Percentiles rank a stretch among this genome's conserved stretches.
Conservation (phyloP, 30 jellyfish, hydroid and myxozoan species). For the Hydractinia symbiolongicarpus region DNA sequence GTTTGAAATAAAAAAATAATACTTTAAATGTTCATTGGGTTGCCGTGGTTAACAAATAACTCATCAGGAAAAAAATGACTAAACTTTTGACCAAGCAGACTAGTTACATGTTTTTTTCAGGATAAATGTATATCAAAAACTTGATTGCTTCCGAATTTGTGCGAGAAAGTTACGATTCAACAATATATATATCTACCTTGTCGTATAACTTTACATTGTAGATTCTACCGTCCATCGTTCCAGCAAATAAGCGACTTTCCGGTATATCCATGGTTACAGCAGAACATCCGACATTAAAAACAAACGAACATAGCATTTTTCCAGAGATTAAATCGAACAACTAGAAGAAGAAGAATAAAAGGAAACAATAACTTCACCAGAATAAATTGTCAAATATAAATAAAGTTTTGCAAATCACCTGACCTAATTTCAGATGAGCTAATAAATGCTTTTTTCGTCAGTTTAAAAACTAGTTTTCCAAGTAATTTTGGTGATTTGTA, state of each 20-base stretch:
- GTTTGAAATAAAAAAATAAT: too few species aligned
- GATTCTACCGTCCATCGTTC: slow-evolving; percentile 65
- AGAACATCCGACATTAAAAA: slow-evolving; percentile 67
- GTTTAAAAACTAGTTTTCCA: background rate
- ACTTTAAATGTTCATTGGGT: too few species aligned
- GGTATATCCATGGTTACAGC: slow-evolving; percentile 77
- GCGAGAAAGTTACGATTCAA: too few species aligned
- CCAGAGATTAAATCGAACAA: slow-evolving; percentile 83
- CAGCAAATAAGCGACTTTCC: slow-evolving; percentile 62
- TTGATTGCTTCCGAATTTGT: too few species aligned
- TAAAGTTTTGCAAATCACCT: background rate
- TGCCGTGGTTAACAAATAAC: too few species aligned
- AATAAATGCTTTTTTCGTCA: background rate
- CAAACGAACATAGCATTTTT: slow-evolving; percentile 49
- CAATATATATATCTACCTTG: slow-evolving; percentile 34
- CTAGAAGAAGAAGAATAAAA: slow-evolving; percentile 25
- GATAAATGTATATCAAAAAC: too few species aligned
- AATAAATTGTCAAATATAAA: background rate
- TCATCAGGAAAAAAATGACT: too few species aligned
- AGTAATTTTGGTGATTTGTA: too few species aligned
- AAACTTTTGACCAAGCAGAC: too few species aligned
- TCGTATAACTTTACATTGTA: slow-evolving; percentile 29
- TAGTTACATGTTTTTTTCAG: too few species aligned
- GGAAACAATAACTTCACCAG: background rate
- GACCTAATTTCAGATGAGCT: background rate